Conservation (phyloP, 2,888 invertebrate species). For the Alentia gelatinosa region DNA sequence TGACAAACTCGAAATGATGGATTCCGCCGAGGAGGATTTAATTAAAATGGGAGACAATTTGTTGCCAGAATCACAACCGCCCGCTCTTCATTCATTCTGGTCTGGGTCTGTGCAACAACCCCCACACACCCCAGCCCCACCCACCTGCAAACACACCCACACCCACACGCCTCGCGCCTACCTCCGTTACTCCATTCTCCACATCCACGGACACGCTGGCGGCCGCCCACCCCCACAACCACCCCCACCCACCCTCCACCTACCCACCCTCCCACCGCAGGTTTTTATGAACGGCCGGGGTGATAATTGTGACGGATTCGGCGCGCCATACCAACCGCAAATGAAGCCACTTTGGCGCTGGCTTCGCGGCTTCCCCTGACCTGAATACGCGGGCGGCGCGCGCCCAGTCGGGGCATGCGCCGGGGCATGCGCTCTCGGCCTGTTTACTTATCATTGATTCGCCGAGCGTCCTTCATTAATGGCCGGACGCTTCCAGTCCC, state of each 20-base stretch:
- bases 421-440: background rate
- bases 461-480: background rate
- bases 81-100: background rate
- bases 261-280: background rate
- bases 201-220: background rate
- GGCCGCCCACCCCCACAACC: background rate
- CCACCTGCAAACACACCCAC: too few species aligned
- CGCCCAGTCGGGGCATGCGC: background rate
- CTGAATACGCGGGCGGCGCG: background rate
- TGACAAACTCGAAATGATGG: constrained; percentile 49
- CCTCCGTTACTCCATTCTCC: background rate
- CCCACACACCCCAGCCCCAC: background rate
- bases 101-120: background rate
- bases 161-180: background rate
- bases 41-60: constrained; percentile 46
- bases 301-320: constrained; percentile 47
- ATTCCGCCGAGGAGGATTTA: constrained; percentile 37
- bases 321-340: background rate
- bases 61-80: background rate
- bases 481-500: background rate
- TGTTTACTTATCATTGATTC: constrained; percentile 32
- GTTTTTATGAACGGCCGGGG: background rate
- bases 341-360: constrained; percentile 48
- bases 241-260: background rate
- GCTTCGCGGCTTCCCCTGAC: constrained; percentile 20